Base-by-base conservation (phyloP, 1,140 invertebrate species). In the Papilio glaucus region DNA sequence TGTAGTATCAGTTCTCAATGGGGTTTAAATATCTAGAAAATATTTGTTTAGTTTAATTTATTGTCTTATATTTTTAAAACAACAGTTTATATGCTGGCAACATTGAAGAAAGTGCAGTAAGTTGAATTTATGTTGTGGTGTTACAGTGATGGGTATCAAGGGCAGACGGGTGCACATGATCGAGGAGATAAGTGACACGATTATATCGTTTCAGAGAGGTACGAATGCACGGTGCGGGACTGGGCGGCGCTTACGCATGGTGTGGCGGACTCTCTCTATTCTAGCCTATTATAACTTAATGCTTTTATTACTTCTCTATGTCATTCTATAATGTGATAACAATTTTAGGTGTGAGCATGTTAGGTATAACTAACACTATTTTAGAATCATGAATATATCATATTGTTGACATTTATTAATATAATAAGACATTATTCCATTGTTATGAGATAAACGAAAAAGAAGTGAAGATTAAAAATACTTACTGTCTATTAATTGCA, bases 121-220 rank as follows among this genome's bases (percentile, higher is more conserved):
- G 42, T 77, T 89, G 80, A 90, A 86, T 79, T 84, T 83, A 67
- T 88, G 67, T 90, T 93, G 81, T 92, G 87, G 88, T 93, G 91
- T 94, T 95, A 93, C 95, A 98, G 98, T 99, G 94, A 99, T 99
- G 98, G 98, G 98, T 94, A 98, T 99, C 95, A 98, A 98, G 94
- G 98, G 98, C 89, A 95, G 98, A 87, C 95, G 98, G 88, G 98
- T 99, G 93, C 98, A 98, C 95, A 98, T 98, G 96, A 99, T 99
- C 93, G 98, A 99, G 95, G 98, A 98, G 94, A 95, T 99, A 93
- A 98, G 97, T 94, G 97, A 98, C 94, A 99, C 98, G 85, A 98
- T 99, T 94, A 98, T 99, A 95, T 98, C 98, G 90, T 99, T 99
- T 95, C 98, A 99, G 95, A 96, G 98, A 98, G 98, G 98, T 98